Evolutionary conservation across 1,140 invertebrate species (phyloP).

Genomic region (Zaprionus capensis): DNA sequence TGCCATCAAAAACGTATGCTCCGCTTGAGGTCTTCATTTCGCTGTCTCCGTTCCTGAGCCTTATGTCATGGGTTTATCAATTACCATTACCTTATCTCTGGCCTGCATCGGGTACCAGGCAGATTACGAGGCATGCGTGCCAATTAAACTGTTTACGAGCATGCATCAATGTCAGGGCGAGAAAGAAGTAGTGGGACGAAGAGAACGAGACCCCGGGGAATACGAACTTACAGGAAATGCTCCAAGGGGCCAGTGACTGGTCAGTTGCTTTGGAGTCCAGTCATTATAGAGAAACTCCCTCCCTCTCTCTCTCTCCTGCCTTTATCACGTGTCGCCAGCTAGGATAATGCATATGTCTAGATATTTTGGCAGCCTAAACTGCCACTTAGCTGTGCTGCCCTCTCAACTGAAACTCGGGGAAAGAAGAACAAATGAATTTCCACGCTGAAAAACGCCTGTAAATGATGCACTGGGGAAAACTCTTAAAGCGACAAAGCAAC

Average conservation of each 20-base stretch:
- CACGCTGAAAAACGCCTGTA: slow-evolving; percentile 35
- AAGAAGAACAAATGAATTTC: slow-evolving; percentile 22
- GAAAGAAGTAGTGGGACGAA: not conserved
- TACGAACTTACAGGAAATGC: slow-evolving; percentile 7
- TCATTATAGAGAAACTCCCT: no score
- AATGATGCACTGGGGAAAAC: slow-evolving; percentile 44
- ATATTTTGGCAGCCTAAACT: slow-evolving; percentile 42
- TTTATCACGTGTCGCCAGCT: not conserved
- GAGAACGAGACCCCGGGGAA: slow-evolving; percentile 32
- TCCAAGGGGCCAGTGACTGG: slow-evolving; percentile 21
- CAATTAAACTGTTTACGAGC: slow-evolving; percentile 53
- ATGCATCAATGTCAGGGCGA: slow-evolving; percentile 39
- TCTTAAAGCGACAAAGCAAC: slow-evolving; percentile 14
- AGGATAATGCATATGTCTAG: slow-evolving; percentile 32
- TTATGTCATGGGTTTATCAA: slow-evolving; percentile 44
- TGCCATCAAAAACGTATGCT: not conserved
- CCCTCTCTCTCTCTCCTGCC: no score
- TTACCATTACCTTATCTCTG: slow-evolving; percentile 50
- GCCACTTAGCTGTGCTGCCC: slow-evolving; percentile 31
- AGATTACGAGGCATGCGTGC: slow-evolving; percentile 28
- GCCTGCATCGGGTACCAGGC: not conserved
- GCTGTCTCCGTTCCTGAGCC: not conserved
- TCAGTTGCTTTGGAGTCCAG: not conserved
- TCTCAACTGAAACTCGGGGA: not conserved
- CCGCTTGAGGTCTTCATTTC: not conserved